A percentile compares a stretch with the other conserved stretches of the same genome.
Conservation (phyloP, 2,113 vertebrate species). For the Grus americana region DNA sequence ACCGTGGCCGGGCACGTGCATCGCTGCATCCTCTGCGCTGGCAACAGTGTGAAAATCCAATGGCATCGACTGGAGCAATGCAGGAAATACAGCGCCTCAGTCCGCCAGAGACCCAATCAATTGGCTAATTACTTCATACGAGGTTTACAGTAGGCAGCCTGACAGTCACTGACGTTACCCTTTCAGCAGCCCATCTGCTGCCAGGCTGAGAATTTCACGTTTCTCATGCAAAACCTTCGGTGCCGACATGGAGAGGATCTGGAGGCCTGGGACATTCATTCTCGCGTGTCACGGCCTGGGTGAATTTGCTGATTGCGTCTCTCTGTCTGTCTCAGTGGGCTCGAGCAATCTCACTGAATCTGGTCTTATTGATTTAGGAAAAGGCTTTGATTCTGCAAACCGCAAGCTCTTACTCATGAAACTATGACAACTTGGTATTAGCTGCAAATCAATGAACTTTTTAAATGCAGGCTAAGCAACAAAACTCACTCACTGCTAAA, state of each 20-base stretch:
- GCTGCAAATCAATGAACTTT: slow-evolving; percentile 83
- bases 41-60: background rate
- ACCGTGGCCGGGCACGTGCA: fast-evolving
- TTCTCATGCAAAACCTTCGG: background rate
- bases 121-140: background rate
- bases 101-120: background rate
- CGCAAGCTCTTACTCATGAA: slow-evolving; percentile 74
- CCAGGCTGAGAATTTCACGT: background rate
- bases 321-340: slow-evolving; percentile 24
- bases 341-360: slow-evolving; percentile 67
- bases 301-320: slow-evolving; percentile 4
- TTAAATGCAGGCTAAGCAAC: slow-evolving; percentile 73
- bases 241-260: background rate
- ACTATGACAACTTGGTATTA: slow-evolving; percentile 83
- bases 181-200: background rate
- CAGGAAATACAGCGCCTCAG: background rate
- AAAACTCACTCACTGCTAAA: slow-evolving; percentile 70
- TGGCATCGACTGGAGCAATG: fast-evolving
- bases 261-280: background rate
- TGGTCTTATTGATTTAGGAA: slow-evolving; percentile 75
- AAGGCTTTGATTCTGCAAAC: slow-evolving; percentile 80
- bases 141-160: background rate
- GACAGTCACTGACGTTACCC: background rate
- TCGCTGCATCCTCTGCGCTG: background rate
- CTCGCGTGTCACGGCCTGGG: background rate